Conservation (phyloP, 2,113 vertebrate species). For the Speoplatyrhinus poulsoni region DNA sequence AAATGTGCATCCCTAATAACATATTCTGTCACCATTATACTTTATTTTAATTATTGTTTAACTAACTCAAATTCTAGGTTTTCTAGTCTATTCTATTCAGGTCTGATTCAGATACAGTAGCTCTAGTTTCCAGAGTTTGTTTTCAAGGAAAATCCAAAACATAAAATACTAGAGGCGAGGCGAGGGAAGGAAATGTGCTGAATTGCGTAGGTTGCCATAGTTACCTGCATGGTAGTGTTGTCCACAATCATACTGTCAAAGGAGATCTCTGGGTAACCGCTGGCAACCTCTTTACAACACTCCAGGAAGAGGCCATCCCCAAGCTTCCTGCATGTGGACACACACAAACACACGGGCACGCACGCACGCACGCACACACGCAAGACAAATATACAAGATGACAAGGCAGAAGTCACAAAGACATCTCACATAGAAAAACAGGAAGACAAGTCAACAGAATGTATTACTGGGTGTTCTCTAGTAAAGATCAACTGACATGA, state of each 20-base stretch:
- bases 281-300: conserved; percentile 83
- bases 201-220: not conserved
- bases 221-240: conserved; percentile 87
- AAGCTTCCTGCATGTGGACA: conserved; percentile 78
- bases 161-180: not conserved
- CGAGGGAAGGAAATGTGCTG: not conserved
- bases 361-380: conserved; percentile 1
- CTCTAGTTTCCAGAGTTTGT: no score
- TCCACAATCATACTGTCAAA: conserved; percentile 86
- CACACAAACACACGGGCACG: conserved; percentile 1
- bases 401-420: not conserved
- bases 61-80: not conserved
- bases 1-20: no score
- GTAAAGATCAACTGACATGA: conserved; percentile 72
- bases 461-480: not conserved
- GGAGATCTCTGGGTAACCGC: conserved; percentile 79
- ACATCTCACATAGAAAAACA: conserved; percentile 5
- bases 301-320: conserved; percentile 84
- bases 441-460: not conserved
- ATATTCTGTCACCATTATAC: no score
- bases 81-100: no score
- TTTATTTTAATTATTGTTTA: not conserved
- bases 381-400: not conserved
- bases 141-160: not conserved
- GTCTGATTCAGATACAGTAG: no score